Percentiles rank a stretch among this genome's conserved stretches.
Evolutionary conservation across 2,797 vertebrate genomes (phyloP).

Genomic region (Dromococcyx pavoninus): DNA sequence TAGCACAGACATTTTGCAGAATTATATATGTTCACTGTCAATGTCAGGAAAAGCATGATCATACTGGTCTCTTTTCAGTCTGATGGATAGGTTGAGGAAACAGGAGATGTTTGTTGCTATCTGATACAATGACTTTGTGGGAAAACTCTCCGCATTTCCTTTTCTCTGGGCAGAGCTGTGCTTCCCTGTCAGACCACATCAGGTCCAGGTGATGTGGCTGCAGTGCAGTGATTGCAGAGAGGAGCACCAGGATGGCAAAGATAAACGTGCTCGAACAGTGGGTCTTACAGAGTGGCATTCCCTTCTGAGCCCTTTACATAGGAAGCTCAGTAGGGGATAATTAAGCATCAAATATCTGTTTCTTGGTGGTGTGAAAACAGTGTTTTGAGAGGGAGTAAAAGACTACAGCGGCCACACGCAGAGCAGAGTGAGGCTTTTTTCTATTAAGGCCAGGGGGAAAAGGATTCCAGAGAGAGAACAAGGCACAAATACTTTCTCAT

Average conservation of each 20-base stretch:
- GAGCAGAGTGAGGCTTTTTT: background rate
- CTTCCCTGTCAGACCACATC: background rate
- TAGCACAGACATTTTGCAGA: background rate
- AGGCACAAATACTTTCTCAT: constrained; percentile 1
- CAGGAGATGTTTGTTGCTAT: background rate
- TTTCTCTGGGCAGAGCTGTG: background rate
- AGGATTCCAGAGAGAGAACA: background rate
- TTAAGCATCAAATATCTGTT: background rate
- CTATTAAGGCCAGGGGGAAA: background rate
- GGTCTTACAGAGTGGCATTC: background rate
- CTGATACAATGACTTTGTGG: background rate
- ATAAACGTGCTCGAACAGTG: background rate
- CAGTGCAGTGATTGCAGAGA: background rate
- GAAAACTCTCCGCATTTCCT: background rate
- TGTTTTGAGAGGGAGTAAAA: background rate
- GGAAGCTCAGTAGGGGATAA: constrained; percentile 26
- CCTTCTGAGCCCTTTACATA: background rate
- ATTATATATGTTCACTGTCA: background rate
- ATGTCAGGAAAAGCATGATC: background rate
- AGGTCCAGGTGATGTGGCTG: background rate
- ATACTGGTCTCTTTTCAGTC: background rate
- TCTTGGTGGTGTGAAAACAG: constrained; percentile 14
- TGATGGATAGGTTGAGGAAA: background rate
- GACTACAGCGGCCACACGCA: background rate
- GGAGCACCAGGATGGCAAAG: background rate